A percentile compares a stretch with the other conserved stretches of the same genome.
Conservation (phyloP, 2,113 vertebrate genomes). For the Mormyrus iriodes region DNA sequence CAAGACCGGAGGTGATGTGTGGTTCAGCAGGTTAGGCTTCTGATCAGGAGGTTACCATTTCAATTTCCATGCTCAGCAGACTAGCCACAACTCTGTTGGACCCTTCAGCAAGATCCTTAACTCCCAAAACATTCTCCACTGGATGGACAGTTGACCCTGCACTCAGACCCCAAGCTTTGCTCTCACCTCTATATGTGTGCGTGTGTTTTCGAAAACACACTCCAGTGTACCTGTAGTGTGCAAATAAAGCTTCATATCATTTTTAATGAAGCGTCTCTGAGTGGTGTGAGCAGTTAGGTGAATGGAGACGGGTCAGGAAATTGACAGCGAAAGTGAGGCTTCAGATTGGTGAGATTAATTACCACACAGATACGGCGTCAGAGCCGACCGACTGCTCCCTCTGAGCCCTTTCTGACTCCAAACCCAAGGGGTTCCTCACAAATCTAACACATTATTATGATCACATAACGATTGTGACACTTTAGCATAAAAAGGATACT, state of each 20-base stretch:
- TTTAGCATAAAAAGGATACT: not conserved
- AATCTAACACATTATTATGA: not conserved
- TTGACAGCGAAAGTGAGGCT: not conserved
- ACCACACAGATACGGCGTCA: not conserved
- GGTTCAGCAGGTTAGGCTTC: not conserved
- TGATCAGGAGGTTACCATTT: not conserved
- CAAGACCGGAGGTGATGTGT: not conserved
- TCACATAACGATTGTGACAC: not conserved
- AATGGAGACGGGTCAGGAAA: not conserved
- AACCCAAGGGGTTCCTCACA: not conserved
- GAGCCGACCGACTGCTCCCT: not conserved
- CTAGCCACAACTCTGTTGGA: not conserved
- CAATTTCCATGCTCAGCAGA: not conserved
- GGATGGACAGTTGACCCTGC: not conserved
- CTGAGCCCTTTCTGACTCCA: not conserved
- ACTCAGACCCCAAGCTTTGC: not conserved
- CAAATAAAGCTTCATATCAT: not conserved
- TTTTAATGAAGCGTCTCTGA: not conserved
- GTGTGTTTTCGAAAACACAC: no score
- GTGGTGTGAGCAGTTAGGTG: not conserved
- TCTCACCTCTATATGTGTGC: not conserved
- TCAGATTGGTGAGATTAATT: not conserved
- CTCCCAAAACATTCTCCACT: not conserved
- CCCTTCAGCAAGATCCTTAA: not conserved
- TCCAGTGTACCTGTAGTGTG: not conserved